These are phyloP conservation scores for Chaetogeoica ovagalla DNA, from an alignment of 2,888 invertebrate genomes.

Conservation along the genomic window DNA sequence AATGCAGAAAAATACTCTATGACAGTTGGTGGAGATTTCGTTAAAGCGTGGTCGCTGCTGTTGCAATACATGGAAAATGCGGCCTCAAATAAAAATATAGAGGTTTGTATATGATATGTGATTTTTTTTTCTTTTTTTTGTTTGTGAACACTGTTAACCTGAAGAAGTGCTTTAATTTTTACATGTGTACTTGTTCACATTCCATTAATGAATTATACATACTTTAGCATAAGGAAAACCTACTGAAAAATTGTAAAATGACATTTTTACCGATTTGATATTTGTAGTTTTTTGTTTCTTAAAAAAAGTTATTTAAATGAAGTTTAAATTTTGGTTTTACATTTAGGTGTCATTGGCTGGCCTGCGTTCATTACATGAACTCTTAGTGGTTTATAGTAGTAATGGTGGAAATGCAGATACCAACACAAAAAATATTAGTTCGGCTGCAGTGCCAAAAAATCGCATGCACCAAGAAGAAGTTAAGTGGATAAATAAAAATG, in stretches of 20 bases:
- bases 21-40: conserved; percentile 85
- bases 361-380: conserved; percentile 95
- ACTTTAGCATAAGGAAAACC: too few species aligned
- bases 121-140: conserved; percentile 43
- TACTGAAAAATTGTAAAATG: too few species aligned
- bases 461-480: conserved; percentile 2
- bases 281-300: too few species aligned
- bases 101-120: conserved; percentile 63
- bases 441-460: neutral
- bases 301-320: neutral
- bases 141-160: neutral
- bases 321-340: neutral
- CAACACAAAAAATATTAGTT: neutral
- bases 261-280: too few species aligned
- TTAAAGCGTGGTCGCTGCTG: conserved; percentile 88
- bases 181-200: neutral
- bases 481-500: conserved; percentile 12
- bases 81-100: conserved; percentile 88
- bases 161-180: neutral
- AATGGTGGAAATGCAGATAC: conserved; percentile 58
- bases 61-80: conserved; percentile 93
- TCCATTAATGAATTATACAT: neutral
- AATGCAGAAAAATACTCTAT: conserved; percentile 86
- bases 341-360: conserved; percentile 84
- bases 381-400: conserved; percentile 72